Evolutionary conservation across 2,113 vertebrate genomes (phyloP).

Genomic region (Clupea harengus): DNA sequence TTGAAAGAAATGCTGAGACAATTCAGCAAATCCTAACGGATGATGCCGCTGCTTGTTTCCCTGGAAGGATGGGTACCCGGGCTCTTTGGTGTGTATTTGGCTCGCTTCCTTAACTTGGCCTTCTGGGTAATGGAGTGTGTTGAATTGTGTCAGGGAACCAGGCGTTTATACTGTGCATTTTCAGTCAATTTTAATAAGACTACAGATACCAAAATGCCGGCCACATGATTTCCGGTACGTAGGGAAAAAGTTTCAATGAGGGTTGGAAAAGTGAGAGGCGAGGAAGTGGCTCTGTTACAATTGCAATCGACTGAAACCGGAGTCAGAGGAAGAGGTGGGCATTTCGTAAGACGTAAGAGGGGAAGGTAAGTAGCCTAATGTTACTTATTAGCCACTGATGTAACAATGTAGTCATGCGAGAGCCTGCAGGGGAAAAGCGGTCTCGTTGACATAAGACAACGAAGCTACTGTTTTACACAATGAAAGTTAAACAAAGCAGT

Average conservation of each 20-base stretch:
- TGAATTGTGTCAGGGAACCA: no score
- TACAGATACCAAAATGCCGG: slow-evolving; percentile 68
- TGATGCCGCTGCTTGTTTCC: not conserved
- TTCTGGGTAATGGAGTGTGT: slow-evolving; percentile 40
- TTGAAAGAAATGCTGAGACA: not conserved
- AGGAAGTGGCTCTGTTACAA: slow-evolving; percentile 54
- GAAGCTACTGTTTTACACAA: slow-evolving; percentile 36
- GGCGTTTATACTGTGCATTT: not conserved
- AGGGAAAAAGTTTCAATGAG: slow-evolving; percentile 66
- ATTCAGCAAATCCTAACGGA: not conserved
- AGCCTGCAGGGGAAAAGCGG: not conserved
- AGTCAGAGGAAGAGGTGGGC: slow-evolving; percentile 47
- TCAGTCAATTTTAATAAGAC: slow-evolving; percentile 48
- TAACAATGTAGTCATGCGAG: not conserved
- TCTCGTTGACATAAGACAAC: not conserved
- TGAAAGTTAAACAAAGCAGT: slow-evolving; percentile 26
- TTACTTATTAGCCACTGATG: slow-evolving; percentile 1
- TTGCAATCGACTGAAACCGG: slow-evolving; percentile 48
- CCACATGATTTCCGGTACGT: slow-evolving; percentile 64
- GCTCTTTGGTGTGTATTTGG: not conserved
- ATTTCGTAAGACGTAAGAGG: slow-evolving; percentile 31
- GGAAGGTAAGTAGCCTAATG: slow-evolving; percentile 45
- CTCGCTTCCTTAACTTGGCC: slow-evolving; percentile 16
- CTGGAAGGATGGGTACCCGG: not conserved
- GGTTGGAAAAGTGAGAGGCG: slow-evolving; percentile 52